phyloP scores from a whole-genome alignment of 1,140 invertebrate genomes.

The Caenorhabditis latens region DNA sequence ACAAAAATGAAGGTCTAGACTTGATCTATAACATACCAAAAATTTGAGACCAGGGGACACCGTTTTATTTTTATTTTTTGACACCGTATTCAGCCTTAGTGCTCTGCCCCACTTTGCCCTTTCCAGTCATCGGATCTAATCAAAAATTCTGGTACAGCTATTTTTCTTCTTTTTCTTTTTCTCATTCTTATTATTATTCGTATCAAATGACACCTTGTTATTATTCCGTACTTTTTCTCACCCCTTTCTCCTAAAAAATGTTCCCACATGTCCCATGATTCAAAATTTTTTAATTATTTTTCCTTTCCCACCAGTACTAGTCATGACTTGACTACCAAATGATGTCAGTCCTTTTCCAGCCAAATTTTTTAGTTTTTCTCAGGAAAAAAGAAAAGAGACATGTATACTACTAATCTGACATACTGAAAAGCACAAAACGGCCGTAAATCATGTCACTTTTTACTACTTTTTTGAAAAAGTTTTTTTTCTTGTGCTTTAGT shows the following conservation, averaged over 20 bases:
- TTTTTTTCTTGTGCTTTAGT: neutral
- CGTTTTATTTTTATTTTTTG: too few relatives aligned
- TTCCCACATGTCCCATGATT: neutral
- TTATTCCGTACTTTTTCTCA: neutral
- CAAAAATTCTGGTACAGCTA: neutral
- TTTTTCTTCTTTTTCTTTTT: neutral
- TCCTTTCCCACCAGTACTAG: neutral
- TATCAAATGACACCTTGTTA: neutral
- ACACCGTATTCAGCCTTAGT: neutral
- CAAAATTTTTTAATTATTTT: neutral
- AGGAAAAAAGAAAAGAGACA: neutral
- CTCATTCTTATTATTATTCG: neutral
- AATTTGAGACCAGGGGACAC: too few relatives aligned
- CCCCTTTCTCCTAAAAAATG: neutral
- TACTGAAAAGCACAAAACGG: neutral
- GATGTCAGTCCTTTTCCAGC: neutral
- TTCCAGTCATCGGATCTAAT: neutral
- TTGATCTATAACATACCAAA: too few relatives aligned
- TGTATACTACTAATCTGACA: neutral
- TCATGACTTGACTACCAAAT: conserved; percentile 9
- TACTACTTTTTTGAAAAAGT: too few relatives aligned
- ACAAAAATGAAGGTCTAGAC: too few relatives aligned
- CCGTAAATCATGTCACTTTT: conserved; percentile 21
- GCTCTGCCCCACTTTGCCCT: too few relatives aligned
- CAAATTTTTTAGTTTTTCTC: too few relatives aligned